Evolutionary conservation across 2,888 invertebrate species (phyloP).

Genomic region (Lasioglossum morio): DNA sequence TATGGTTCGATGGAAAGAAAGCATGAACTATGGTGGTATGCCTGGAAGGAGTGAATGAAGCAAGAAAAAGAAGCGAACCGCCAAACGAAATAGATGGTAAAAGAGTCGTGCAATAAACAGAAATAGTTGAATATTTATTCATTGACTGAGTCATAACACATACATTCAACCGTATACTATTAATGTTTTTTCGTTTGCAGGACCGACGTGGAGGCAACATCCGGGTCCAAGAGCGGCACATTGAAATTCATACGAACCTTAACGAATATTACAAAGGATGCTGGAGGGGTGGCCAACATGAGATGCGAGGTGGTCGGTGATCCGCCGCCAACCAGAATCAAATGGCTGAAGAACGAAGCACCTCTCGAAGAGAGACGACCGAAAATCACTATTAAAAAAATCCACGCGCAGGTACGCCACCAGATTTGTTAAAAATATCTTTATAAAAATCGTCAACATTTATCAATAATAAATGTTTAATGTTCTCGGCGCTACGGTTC

Average conservation of each 20-base stretch:
- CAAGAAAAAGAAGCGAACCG: too few species aligned
- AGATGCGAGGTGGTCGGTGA: constrained; percentile 88
- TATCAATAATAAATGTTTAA: too few species aligned
- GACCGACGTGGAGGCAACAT: constrained; percentile 71
- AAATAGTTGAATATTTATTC: too few species aligned
- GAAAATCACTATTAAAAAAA: constrained; percentile 84
- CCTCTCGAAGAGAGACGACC: constrained; percentile 85
- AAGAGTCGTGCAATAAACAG: too few species aligned
- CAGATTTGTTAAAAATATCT: not conserved
- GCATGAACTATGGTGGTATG: too few species aligned
- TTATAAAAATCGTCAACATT: too few species aligned
- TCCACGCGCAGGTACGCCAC: constrained; percentile 75
- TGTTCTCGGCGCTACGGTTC: too few species aligned
- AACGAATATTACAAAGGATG: constrained; percentile 86
- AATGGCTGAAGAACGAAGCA: constrained; percentile 88
- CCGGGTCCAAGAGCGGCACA: constrained; percentile 82
- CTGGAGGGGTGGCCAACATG: constrained; percentile 87
- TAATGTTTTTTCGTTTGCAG: constrained; percentile 42
- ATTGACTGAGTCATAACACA: too few species aligned
- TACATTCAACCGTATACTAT: too few species aligned
- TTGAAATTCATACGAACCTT: constrained; percentile 86
- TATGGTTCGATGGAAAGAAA: too few species aligned
- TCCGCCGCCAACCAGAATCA: constrained; percentile 86
- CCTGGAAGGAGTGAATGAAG: too few species aligned
- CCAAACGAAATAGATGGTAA: too few species aligned